phyloP scores from a whole-genome alignment of 2,113 vertebrate genomes.

The Cavia porcellus region DNA sequence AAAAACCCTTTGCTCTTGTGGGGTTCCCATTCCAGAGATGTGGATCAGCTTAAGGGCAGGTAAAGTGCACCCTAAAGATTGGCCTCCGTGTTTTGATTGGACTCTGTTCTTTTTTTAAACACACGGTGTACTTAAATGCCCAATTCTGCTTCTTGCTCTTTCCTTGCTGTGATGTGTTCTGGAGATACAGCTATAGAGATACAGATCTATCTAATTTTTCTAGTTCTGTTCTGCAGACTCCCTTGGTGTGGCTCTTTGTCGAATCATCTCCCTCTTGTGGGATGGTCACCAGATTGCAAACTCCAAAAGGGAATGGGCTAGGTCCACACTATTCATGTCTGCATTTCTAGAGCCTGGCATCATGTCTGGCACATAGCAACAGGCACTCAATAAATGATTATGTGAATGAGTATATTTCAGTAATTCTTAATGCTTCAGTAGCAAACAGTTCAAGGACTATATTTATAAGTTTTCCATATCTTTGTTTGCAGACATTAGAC shows the following conservation, averaged over 20 bases:
- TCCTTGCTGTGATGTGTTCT: background rate
- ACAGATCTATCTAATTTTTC: background rate
- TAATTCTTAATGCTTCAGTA: background rate
- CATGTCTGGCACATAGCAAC: background rate
- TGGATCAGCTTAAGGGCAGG: too few relatives aligned
- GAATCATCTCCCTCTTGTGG: background rate
- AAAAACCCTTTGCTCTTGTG: fast-evolving
- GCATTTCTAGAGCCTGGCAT: background rate
- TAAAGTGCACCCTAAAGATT: fast-evolving
- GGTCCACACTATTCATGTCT: background rate
- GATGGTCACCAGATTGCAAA: background rate
- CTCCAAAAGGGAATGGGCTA: background rate
- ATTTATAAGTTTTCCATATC: background rate
- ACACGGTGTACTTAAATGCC: too few relatives aligned
- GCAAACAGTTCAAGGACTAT: background rate
- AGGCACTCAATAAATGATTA: background rate
- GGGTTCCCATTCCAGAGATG: background rate
- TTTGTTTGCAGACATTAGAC: background rate
- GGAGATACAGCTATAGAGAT: background rate
- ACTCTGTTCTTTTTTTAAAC: background rate
- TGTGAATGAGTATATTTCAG: background rate
- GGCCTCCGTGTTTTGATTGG: background rate
- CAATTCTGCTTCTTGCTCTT: background rate
- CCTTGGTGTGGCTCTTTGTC: background rate
- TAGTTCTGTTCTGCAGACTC: background rate